A percentile compares a stretch with the other conserved stretches of the same genome.
phyloP scores from a whole-genome alignment of 2,888 invertebrate species.

The Tinea pellionella region DNA sequence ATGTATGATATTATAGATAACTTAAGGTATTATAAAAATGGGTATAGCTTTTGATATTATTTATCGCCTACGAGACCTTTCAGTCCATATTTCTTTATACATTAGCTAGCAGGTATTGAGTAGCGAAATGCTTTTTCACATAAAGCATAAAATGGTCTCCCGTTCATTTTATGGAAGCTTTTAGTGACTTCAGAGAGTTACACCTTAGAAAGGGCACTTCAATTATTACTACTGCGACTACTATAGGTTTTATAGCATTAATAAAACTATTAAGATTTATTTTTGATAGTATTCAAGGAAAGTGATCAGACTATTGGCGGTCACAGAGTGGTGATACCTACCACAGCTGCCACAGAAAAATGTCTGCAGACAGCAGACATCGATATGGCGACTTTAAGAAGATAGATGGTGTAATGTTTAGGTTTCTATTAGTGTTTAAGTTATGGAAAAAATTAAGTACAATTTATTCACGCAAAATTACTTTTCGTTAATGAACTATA shows the following conservation, averaged over 20 bases:
- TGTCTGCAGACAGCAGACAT: too few relatives aligned
- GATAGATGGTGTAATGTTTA: too few relatives aligned
- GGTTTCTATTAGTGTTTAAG: too few relatives aligned
- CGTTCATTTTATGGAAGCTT: slow-evolving; percentile 2
- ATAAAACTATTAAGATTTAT: not conserved
- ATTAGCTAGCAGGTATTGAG: not conserved
- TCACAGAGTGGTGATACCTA: too few relatives aligned
- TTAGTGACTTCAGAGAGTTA: not conserved
- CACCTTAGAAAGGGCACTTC: not conserved
- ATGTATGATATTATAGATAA: too few relatives aligned
- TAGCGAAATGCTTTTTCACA: not conserved
- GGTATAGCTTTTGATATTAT: not conserved
- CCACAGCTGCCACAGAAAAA: too few relatives aligned
- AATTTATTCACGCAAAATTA: too few relatives aligned
- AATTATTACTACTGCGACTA: not conserved
- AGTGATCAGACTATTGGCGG: too few relatives aligned
- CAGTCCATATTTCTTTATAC: not conserved
- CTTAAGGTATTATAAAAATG: not conserved
- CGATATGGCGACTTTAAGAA: too few relatives aligned
- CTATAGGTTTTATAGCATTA: not conserved
- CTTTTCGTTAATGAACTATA: too few relatives aligned
- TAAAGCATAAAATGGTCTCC: not conserved
- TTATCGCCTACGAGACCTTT: not conserved
- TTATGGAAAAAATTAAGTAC: too few relatives aligned
- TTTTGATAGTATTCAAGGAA: too few relatives aligned